A percentile compares a stretch with the other conserved stretches of the same genome.
Evolutionary conservation across 1,140 invertebrate genomes (phyloP).

Genomic region (Forficula auricularia): DNA sequence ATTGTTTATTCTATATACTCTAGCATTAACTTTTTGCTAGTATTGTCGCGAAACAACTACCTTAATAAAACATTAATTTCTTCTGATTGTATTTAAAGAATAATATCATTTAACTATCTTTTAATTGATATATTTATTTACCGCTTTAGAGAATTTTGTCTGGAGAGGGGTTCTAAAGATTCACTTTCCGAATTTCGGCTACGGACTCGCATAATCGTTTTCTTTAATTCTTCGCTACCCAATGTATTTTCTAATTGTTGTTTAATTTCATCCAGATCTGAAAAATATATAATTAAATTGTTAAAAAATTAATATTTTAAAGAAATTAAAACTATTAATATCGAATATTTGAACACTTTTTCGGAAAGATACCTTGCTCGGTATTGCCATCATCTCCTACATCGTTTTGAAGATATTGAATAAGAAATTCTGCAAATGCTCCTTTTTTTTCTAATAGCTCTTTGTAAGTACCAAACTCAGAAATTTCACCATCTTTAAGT

Average conservation of each 20-base stretch:
- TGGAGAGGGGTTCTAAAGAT: no score
- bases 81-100: no score
- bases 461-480: slow-evolving; percentile 29
- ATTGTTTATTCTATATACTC: no score
- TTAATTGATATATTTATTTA: no score
- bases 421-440: slow-evolving; percentile 62
- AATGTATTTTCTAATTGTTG: slow-evolving; percentile 48
- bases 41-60: no score
- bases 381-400: slow-evolving; percentile 27
- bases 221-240: slow-evolving; percentile 40
- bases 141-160: no score
- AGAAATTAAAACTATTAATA: neutral
- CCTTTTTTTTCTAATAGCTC: slow-evolving; percentile 31
- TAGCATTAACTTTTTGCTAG: no score
- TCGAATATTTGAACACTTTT: neutral
- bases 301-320: slow-evolving; percentile 12
- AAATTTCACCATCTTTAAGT: slow-evolving; percentile 30
- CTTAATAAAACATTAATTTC: no score
- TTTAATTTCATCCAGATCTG: slow-evolving; percentile 56
- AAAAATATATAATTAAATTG: slow-evolving; percentile 8
- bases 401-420: slow-evolving; percentile 62
- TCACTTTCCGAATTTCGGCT: slow-evolving; percentile 14
- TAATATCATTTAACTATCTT: no score
- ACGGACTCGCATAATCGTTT: slow-evolving; percentile 39
- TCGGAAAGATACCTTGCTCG: slow-evolving; percentile 7